These are phyloP conservation scores for Lamproptera curius DNA, from an alignment of 2,888 invertebrate species.

Conservation along the genomic window DNA sequence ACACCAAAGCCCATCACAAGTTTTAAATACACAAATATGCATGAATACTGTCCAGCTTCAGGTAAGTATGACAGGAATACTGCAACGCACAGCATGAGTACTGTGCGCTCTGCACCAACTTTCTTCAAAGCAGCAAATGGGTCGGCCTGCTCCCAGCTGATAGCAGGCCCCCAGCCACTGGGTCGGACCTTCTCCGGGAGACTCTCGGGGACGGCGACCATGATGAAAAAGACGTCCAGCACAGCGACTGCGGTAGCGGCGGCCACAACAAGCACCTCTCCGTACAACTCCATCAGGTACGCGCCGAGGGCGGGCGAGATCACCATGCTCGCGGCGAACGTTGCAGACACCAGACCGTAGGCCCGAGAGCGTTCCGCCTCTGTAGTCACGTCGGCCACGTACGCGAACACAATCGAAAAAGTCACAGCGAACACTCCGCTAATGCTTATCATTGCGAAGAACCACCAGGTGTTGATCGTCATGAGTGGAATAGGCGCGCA, in stretches of 20 bases:
- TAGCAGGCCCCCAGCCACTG: slow-evolving; percentile 89
- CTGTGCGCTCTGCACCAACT: slow-evolving; percentile 96
- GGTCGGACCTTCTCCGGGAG: slow-evolving; percentile 93
- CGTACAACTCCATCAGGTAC: slow-evolving; percentile 91
- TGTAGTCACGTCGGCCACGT: slow-evolving; percentile 99
- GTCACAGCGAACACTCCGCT: slow-evolving; percentile 99
- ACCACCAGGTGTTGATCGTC: slow-evolving; percentile 99
- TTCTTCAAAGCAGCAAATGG: slow-evolving; percentile 95
- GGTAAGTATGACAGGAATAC: slow-evolving; percentile 99
- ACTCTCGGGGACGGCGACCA: slow-evolving; percentile 98
- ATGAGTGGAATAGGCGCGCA: slow-evolving; percentile 99
- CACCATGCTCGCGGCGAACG: slow-evolving; percentile 99
- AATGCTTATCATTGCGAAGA: slow-evolving; percentile 99
- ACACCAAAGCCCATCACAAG: slow-evolving; percentile 97
- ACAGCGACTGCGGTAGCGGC: slow-evolving; percentile 97
- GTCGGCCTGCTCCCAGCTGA: slow-evolving; percentile 99
- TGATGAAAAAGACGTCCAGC: slow-evolving; percentile 97
- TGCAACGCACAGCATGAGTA: slow-evolving; percentile 97
- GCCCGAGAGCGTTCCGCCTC: slow-evolving; percentile 96
- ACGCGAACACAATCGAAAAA: slow-evolving; percentile 99
- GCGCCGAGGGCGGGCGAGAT: slow-evolving; percentile 98
- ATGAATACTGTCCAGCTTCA: slow-evolving; percentile 99
- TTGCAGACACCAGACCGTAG: slow-evolving; percentile 98
- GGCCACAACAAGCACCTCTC: slow-evolving; percentile 92
- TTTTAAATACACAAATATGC: slow-evolving; percentile 99